A percentile compares a stretch with the other conserved stretches of the same genome.
Evolutionary conservation across 2,797 vertebrate species (phyloP).

Genomic region (Morelia viridis): DNA sequence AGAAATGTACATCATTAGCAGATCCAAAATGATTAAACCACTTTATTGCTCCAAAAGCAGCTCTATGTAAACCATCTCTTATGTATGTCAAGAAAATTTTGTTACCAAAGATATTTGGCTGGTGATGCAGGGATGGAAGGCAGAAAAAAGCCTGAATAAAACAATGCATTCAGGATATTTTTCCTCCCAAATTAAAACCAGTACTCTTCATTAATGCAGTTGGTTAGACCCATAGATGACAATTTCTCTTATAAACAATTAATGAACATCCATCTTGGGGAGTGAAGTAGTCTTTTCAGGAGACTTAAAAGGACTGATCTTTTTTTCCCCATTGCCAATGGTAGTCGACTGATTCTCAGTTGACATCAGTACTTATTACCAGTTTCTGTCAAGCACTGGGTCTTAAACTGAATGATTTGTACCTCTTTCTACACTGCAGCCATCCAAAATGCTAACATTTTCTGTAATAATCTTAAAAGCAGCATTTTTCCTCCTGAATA

Average conservation of each 20-base stretch:
- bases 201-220: slow-evolving; percentile 23
- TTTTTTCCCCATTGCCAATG: slow-evolving; percentile 12
- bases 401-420: slow-evolving; percentile 51
- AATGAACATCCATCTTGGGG: slow-evolving; percentile 7
- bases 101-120: not conserved
- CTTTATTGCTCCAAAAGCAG: not conserved
- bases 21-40: not conserved
- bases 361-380: slow-evolving; percentile 42
- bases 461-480: slow-evolving; percentile 20
- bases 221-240: slow-evolving; percentile 30
- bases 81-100: not conserved
- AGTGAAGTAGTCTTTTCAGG: slow-evolving; percentile 1
- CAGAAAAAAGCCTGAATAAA: not conserved
- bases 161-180: not conserved
- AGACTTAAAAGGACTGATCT: slow-evolving; percentile 26
- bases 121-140: not conserved
- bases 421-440: slow-evolving; percentile 36
- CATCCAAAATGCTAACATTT: slow-evolving; percentile 55
- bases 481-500: slow-evolving; percentile 22
- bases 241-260: slow-evolving; percentile 27
- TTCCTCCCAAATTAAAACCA: not conserved
- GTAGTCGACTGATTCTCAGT: slow-evolving; percentile 15
- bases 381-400: slow-evolving; percentile 50
- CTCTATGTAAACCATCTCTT: not conserved
- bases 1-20: not conserved